Conservation (phyloP, 2,888 invertebrate genomes). For the Drosophila koepferae region DNA sequence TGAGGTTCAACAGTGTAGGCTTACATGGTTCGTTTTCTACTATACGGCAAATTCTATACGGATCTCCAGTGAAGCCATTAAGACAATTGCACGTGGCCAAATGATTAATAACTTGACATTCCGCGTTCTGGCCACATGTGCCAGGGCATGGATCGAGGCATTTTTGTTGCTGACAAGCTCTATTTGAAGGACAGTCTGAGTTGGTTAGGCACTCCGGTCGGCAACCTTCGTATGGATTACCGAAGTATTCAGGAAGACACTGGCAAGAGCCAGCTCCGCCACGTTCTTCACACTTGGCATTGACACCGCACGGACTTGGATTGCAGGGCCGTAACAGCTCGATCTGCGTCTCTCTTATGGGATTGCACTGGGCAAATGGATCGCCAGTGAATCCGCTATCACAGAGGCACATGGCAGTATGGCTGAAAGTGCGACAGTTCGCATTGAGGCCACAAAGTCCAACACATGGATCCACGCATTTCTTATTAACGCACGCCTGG, state of each 20-base stretch:
- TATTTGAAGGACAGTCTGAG: constrained; percentile 89
- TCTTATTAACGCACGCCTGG: constrained; percentile 87
- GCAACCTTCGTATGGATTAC: constrained; percentile 91
- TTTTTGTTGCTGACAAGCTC: constrained; percentile 89
- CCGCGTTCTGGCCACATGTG: constrained; percentile 88
- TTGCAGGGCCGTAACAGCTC: constrained; percentile 85
- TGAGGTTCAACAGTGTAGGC: constrained; percentile 42
- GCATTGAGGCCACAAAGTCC: constrained; percentile 88
- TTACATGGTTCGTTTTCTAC: constrained; percentile 85
- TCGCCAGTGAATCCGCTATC: constrained; percentile 87
- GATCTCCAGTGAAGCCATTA: constrained; percentile 88
- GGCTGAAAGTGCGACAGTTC: constrained; percentile 87
- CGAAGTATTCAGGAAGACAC: constrained; percentile 89
- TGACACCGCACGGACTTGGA: constrained; percentile 87
- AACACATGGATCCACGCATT: constrained; percentile 87
- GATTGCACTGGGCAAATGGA: constrained; percentile 86
- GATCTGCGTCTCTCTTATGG: constrained; percentile 85
- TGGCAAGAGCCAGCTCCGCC: constrained; percentile 90
- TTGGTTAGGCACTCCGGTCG: constrained; percentile 89
- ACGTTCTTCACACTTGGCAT: constrained; percentile 91
- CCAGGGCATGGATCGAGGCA: constrained; percentile 89
- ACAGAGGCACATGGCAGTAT: constrained; percentile 88
- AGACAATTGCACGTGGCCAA: constrained; percentile 88
- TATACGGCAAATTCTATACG: constrained; percentile 88
- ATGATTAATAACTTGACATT: constrained; percentile 89